Conservation (phyloP, 2,888 invertebrate genomes). For the Eudasyphora cyanicolor region DNA sequence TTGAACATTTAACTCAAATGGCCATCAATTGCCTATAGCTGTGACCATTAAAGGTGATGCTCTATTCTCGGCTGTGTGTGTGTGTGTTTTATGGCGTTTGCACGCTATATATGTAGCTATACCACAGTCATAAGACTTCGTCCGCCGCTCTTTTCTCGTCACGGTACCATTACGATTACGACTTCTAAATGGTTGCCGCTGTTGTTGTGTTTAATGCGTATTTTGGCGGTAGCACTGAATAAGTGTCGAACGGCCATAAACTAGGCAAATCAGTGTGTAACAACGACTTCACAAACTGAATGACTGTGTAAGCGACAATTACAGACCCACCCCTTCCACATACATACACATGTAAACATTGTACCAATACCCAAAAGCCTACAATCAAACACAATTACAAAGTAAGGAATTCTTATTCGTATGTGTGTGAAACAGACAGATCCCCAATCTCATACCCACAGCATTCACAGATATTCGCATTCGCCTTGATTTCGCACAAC, state of each 20-base stretch:
- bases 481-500: conserved; percentile 50
- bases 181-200: not conserved
- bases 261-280: not conserved
- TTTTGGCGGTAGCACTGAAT: not conserved
- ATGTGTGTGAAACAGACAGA: not conserved
- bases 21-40: not conserved
- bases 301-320: not conserved
- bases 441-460: not conserved
- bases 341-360: not conserved
- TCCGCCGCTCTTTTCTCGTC: not conserved
- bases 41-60: not conserved
- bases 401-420: not conserved
- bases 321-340: not conserved
- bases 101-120: not conserved
- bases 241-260: not conserved
- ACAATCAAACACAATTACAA: too few relatives aligned
- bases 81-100: not conserved
- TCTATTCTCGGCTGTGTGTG: not conserved
- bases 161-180: not conserved
- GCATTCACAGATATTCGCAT: conserved; percentile 65
- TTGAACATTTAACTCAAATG: not conserved
- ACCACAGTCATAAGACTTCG: not conserved
- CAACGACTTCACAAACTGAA: not conserved
- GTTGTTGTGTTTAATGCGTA: not conserved
- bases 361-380: not conserved